Evolutionary conservation across 2,888 invertebrate species (phyloP).

Genomic region (Cylindroiulus punctatus): DNA sequence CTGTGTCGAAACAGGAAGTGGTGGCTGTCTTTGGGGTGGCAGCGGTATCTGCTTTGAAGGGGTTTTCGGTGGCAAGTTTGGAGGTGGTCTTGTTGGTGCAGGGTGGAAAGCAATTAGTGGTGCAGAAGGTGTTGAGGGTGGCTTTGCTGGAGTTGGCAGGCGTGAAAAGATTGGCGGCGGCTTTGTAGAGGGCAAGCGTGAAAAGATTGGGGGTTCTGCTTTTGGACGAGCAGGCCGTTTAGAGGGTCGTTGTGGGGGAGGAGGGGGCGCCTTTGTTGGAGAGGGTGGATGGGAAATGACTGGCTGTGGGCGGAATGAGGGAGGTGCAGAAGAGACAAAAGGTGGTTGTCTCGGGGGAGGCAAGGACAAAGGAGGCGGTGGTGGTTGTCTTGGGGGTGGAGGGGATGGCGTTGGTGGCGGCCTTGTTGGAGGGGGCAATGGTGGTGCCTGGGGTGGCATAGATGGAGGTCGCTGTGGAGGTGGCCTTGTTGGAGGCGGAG

Average conservation of each 20-base stretch:
- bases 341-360: slow-evolving; percentile 2
- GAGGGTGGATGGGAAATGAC: background rate
- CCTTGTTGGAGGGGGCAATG: background rate
- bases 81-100: slow-evolving; percentile 48
- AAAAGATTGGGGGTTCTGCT: background rate
- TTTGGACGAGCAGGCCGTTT: background rate
- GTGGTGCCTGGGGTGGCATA: background rate
- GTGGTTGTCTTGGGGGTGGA: slow-evolving; percentile 50
- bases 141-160: background rate
- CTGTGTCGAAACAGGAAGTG: background rate
- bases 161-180: too few relatives aligned
- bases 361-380: slow-evolving; percentile 47
- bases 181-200: background rate
- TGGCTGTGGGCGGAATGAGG: background rate
- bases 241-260: background rate
- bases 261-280: background rate
- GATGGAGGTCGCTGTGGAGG: background rate
- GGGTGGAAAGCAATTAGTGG: background rate
- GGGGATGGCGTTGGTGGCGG: slow-evolving; percentile 9
- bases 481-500: slow-evolving; percentile 11
- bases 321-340: background rate
- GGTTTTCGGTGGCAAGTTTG: background rate
- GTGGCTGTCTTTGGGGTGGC: background rate
- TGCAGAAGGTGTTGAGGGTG: slow-evolving; percentile 2
- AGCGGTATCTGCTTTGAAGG: background rate